A percentile compares a stretch with the other conserved stretches of the same genome.
Conservation (phyloP, 2,888 invertebrate genomes). For the Caenorhabditis virilis region DNA sequence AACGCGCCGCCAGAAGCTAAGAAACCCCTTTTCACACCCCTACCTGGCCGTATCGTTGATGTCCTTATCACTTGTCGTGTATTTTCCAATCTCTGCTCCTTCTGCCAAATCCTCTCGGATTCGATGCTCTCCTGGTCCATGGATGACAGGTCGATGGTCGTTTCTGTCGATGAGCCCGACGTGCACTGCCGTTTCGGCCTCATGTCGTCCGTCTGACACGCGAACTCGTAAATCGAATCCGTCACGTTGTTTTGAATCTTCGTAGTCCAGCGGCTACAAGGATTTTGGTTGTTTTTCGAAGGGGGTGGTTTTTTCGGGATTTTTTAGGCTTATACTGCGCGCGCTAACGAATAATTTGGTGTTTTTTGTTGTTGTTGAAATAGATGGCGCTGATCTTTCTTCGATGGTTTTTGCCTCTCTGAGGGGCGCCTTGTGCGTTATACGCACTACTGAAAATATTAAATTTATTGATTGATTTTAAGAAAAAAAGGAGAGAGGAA, state of each 20-base stretch:
- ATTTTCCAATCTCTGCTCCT: constrained; percentile 87
- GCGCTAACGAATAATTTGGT: too few relatives aligned
- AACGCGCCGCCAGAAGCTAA: constrained; percentile 34
- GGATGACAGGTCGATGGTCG: constrained; percentile 79
- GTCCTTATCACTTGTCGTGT: constrained; percentile 93
- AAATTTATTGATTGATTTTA: too few relatives aligned
- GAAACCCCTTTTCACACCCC: constrained; percentile 3
- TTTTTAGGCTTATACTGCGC: too few relatives aligned
- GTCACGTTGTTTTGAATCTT: constrained; percentile 87
- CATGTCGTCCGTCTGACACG: constrained; percentile 85
- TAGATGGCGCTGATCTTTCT: too few relatives aligned
- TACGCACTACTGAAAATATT: too few relatives aligned
- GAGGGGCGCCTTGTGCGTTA: too few relatives aligned
- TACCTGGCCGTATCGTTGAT: constrained; percentile 77
- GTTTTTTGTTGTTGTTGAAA: too few relatives aligned
- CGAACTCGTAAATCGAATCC: constrained; percentile 88
- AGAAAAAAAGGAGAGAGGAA: too few relatives aligned
- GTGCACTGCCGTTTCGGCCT: constrained; percentile 92
- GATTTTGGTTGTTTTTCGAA: too few relatives aligned
- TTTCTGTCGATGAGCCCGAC: constrained; percentile 91
- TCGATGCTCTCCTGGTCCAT: constrained; percentile 70
- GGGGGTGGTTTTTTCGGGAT: too few relatives aligned
- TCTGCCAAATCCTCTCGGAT: constrained; percentile 88
- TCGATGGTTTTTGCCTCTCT: too few relatives aligned
- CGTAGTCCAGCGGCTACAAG: constrained; percentile 84